Evolutionary conservation across 2,113 vertebrate genomes (phyloP).

Genomic region (Aviceda subcristata): DNA sequence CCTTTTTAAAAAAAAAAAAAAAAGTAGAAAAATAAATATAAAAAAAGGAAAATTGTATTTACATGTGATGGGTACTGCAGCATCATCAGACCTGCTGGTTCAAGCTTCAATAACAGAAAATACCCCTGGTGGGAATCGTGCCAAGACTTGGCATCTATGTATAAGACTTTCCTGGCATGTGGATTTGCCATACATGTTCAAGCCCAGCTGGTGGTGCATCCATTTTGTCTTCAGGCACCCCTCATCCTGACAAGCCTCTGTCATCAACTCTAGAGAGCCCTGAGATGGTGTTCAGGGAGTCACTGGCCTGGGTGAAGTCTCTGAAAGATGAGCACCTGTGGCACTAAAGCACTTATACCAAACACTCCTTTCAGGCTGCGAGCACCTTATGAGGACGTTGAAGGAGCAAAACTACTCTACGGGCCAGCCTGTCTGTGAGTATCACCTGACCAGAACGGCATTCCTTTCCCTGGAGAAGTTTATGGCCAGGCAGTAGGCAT

Average conservation of each 20-base stretch:
- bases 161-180: constrained; percentile 39
- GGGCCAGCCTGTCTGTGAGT: background rate
- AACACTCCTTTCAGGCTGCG: background rate
- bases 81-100: constrained; percentile 61
- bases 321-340: background rate
- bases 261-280: constrained; percentile 26
- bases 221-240: constrained; percentile 6
- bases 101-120: constrained; percentile 27
- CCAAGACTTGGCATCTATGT: constrained; percentile 36
- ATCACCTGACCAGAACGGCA: background rate
- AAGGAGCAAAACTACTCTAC: background rate
- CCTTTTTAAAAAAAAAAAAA: constrained; percentile 76
- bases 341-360: background rate
- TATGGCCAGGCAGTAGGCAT: background rate
- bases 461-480: background rate
- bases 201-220: constrained; percentile 37
- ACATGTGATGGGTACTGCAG: constrained; percentile 34
- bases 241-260: constrained; percentile 23
- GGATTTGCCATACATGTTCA: constrained; percentile 29
- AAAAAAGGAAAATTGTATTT: constrained; percentile 65
- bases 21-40: constrained; percentile 33
- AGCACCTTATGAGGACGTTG: background rate
- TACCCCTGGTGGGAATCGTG: constrained; percentile 46
- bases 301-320: background rate
- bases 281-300: background rate